phyloP scores from a whole-genome alignment of 2,888 invertebrate genomes.

The Drosophila nigricruria region DNA sequence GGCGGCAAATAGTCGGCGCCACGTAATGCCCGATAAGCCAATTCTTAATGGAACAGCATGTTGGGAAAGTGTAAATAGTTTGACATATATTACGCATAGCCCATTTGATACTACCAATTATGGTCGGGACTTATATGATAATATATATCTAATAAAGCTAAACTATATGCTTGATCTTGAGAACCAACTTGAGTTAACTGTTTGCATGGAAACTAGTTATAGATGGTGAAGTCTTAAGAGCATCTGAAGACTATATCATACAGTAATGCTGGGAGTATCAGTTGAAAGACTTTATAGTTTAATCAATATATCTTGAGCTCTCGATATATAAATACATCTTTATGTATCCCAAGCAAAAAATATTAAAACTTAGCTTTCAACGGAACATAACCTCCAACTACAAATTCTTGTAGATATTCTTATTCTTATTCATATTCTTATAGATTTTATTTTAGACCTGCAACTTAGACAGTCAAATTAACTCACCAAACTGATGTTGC shows the following conservation, averaged over 20 bases:
- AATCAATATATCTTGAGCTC: neutral
- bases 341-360: too few relatives aligned
- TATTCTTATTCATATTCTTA: neutral
- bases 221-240: too few relatives aligned
- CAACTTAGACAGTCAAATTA: neutral
- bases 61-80: neutral
- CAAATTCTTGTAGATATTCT: neutral
- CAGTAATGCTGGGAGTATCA: neutral
- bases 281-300: neutral
- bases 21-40: slow-evolving; percentile 31
- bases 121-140: neutral
- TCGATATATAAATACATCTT: neutral
- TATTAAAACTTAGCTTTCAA: too few relatives aligned
- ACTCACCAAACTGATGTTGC: slow-evolving; percentile 46
- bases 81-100: neutral
- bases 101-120: neutral
- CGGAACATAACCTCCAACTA: neutral
- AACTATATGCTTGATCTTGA: neutral
- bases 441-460: neutral
- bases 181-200: too few relatives aligned
- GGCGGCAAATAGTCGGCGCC: slow-evolving; percentile 2
- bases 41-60: slow-evolving; percentile 6
- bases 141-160: neutral
- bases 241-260: too few relatives aligned
- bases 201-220: too few relatives aligned